phyloP scores from a whole-genome alignment of 2,888 invertebrate genomes.

The Drosophila mettleri region DNA sequence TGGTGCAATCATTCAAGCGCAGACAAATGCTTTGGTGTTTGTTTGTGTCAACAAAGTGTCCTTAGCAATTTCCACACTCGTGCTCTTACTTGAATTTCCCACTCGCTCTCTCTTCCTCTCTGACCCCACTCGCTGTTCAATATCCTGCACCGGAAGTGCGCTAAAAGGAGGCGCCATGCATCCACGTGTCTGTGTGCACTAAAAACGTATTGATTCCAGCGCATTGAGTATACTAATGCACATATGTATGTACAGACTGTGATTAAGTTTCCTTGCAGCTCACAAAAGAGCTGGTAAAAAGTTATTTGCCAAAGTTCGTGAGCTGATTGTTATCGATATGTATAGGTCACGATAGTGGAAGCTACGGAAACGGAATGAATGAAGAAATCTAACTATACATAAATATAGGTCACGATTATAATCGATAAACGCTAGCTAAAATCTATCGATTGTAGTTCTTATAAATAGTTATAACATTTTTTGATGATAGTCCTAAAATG shows the following conservation, averaged over 20 bases:
- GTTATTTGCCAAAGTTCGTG: background rate
- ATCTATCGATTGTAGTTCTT: background rate
- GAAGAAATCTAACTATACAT: background rate
- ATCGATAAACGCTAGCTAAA: background rate
- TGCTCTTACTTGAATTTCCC: conserved; percentile 32
- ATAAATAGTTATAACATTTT: no score
- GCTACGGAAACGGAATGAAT: background rate
- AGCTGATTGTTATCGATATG: conserved; percentile 1
- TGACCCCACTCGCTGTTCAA: conserved; percentile 15
- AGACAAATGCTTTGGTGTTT: conserved; percentile 70
- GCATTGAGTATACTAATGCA: background rate
- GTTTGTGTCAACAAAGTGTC: conserved; percentile 63
- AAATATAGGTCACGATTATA: no score
- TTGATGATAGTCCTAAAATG: no score
- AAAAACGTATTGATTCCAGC: conserved; percentile 10
- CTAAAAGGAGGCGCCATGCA: conserved; percentile 14
- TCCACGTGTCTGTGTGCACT: background rate
- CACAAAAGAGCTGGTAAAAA: background rate
- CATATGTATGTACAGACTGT: conserved; percentile 2
- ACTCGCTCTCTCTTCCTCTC: background rate
- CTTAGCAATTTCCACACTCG: conserved; percentile 50
- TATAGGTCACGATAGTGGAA: no score
- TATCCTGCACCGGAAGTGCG: conserved; percentile 27
- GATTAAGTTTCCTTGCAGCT: conserved; percentile 7
- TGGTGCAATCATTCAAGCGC: conserved; percentile 66